These are phyloP conservation scores for Pituophis catenifer DNA, from an alignment of 2,113 vertebrate genomes.

Conservation along the genomic window DNA sequence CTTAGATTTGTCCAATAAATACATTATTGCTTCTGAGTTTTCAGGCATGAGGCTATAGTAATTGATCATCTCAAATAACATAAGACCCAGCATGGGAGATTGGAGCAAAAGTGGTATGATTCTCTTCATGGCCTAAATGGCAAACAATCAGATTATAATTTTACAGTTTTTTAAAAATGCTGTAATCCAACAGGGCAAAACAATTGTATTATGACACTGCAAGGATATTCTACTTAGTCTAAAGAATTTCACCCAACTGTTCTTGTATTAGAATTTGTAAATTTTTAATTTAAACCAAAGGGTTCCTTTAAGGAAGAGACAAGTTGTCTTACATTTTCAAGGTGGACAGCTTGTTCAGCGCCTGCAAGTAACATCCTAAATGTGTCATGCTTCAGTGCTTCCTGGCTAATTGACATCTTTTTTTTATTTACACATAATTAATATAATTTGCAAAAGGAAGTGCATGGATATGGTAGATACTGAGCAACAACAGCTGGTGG, in stretches of 20 bases:
- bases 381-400: constrained; percentile 17
- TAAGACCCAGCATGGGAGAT: not conserved
- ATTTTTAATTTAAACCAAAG: not conserved
- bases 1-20: not conserved
- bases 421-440: constrained; percentile 39
- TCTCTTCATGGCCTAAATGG: not conserved
- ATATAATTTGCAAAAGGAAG: constrained; percentile 30
- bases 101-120: not conserved
- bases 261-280: not conserved
- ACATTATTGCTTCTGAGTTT: not conserved
- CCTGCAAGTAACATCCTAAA: not conserved
- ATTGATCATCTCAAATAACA: not conserved
- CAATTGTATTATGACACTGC: not conserved
- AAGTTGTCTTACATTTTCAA: not conserved
- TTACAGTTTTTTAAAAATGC: not conserved
- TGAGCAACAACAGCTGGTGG: constrained; percentile 33
- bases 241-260: not conserved
- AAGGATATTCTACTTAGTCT: not conserved
- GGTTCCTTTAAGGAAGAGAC: not conserved
- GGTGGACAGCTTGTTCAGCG: not conserved
- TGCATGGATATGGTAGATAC: constrained; percentile 9
- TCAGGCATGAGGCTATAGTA: not conserved
- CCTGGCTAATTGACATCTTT: constrained; percentile 29
- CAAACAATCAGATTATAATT: not conserved
- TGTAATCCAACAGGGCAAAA: not conserved